Evolutionary conservation across 2,797 vertebrate species (phyloP).

Genomic region (Nannoperca australis): DNA sequence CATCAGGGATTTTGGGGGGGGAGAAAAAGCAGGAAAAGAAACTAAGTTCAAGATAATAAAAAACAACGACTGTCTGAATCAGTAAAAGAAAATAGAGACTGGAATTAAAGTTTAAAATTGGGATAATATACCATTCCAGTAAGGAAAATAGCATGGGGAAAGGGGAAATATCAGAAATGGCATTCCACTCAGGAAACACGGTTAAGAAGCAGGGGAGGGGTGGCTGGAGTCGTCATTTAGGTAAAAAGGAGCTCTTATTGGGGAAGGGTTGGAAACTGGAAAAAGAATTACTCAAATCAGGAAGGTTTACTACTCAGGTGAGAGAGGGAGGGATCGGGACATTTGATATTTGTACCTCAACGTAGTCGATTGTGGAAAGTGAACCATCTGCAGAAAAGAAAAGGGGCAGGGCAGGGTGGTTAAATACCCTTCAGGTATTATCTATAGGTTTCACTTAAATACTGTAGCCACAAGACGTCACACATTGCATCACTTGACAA

Average conservation of each 20-base stretch:
- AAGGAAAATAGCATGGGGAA: conserved; percentile 73
- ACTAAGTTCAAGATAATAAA: conserved; percentile 69
- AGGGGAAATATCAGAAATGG: conserved; percentile 74
- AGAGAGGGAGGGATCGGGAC: conserved; percentile 78
- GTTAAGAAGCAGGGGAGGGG: conserved; percentile 82
- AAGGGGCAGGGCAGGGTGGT: conserved; percentile 85
- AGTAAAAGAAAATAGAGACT: conserved; percentile 72
- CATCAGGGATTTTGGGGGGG: conserved; percentile 77
- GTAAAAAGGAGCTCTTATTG: conserved; percentile 73
- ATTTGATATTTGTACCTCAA: conserved; percentile 89
- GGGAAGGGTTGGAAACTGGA: conserved; percentile 79
- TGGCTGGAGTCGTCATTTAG: conserved; percentile 78
- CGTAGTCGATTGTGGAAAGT: conserved; percentile 83
- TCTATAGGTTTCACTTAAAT: conserved; percentile 55
- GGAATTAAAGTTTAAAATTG: conserved; percentile 74
- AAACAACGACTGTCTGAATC: conserved; percentile 60
- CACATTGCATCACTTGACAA: conserved; percentile 39
- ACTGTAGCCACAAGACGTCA: conserved; percentile 50
- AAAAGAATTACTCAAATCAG: conserved; percentile 81
- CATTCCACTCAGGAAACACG: conserved; percentile 85
- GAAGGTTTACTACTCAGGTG: conserved; percentile 83
- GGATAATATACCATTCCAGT: conserved; percentile 81
- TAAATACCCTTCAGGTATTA: conserved; percentile 81
- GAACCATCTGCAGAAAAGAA: conserved; percentile 90
- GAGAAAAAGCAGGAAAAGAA: conserved; percentile 78